Base-by-base conservation (phyloP, 2,113 vertebrate genomes). In the Anguilla japonica region DNA sequence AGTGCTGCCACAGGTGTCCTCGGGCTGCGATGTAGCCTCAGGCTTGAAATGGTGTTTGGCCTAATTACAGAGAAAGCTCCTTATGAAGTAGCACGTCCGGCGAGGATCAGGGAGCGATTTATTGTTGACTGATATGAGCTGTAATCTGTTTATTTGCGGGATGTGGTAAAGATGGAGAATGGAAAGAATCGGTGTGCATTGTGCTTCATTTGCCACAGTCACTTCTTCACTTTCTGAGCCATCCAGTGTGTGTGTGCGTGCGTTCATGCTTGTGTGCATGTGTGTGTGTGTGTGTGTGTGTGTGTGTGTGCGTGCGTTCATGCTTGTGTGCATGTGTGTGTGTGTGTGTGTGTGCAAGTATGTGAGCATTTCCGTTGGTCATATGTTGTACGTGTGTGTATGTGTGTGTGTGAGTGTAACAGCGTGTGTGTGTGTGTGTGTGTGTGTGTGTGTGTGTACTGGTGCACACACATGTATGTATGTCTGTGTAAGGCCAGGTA, bases 11-110 rank as follows among this genome's bases (percentile, higher is more conserved):
- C 63, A 90, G 92, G 94, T 89, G 79, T 92, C 90, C 88, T 89
- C 84, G 81, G 87, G 78, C 88, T 15, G 85, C 89, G 92, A 91
- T 82, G 89, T 88, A 63, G 89, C 50, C n/a, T 87, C 26, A 0
- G 79, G 90, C 90, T 90, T 92, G 91, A 94, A 94, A 92, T 90
- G 86, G 85, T 90, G 18, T 88, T 81, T 86, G 91, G 90, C 87
- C 92, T 94, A 92, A 95, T 95, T 94, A 94, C 94, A 92, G 86
- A 89, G 91, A 67, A 26, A 87, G 86, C 88, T 93, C 88, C 90
- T 87, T 90, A 91, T 93, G 90, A 91, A 92, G 86, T 7, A 87
- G 87, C 87, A 90, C 90, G 79, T 92, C 90, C 88, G 60, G 84
- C 91, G 89, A 91, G 88, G 89, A 83, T 85, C 88, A 80, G 89